Evolutionary conservation across 2,113 vertebrate species (phyloP), one percentile per base, ranked within the genome.

Genomic region (Corvus moneduloides): DNA sequence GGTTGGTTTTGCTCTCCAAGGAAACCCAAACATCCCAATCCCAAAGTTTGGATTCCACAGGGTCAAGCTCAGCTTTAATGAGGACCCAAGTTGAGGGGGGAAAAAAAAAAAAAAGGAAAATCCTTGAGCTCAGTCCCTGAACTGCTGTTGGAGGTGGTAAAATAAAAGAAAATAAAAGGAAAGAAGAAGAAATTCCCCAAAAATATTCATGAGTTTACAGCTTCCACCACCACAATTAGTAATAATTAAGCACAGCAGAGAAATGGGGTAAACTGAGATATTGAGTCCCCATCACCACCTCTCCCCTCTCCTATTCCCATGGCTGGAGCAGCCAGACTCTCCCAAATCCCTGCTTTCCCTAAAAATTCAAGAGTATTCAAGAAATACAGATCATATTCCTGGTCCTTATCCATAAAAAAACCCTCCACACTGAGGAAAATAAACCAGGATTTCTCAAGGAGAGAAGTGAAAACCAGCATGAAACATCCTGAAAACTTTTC

Each of bases 61-160:
- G 26, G 9, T 13, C 4, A 28, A 74, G 27, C 26, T 41, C 19
- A 62, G 17, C 17, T 68, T 69, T 33, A 35, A 67, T 1, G 4
- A 46, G 16, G 26, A 20, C 11, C 5, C 21, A 20, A 48, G 7
- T 0, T 28, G 23, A 48, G 14, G 2, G 41, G 41, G 6, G 12
- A 11, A 11, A 39, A 39, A 39, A 39, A 16, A 2, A 26, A 1
- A 30, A 5, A 11, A 4, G 7, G 16, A 37, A 73, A 41, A 83
- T 8, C 4, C 46, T 68, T 13, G 2, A 69, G 8, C 10, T 69
- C 32, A 39, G 20, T 2, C 10, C 13, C 32, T 13, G 8, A 56
- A 11, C 19, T 20, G 11, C 33, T 37, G 18, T 1, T n/a, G 5
- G 6, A 16, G 3, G 1, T 1, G 0, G 7, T 0, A 21, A 81